Evolutionary conservation across 2,888 invertebrate species (phyloP), one percentile per base, ranked within the genome.

Genomic region (Agriopis aurantiaria): DNA sequence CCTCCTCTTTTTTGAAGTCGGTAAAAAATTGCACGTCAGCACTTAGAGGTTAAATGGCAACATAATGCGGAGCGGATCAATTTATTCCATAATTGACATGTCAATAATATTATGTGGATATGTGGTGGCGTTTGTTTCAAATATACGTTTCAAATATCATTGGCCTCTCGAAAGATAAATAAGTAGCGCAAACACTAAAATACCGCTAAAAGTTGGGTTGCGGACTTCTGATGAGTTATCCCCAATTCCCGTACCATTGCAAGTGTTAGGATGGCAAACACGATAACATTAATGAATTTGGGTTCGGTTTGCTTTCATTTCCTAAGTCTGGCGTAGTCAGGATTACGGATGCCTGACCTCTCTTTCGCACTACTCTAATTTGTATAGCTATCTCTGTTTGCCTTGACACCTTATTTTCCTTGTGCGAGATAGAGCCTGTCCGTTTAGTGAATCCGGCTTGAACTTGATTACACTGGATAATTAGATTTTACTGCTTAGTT

Each of bases 271-370:
- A 87, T 84, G 83, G 86, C 81, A 83, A 82, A 83, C 82, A 84
- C 83, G 88, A 89, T 89, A 88, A 86, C 87, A 86, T 85, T 88
- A 89, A 89, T 88, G 86, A 88, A 89, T 89, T 89, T 88, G 85
- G 86, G 88, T 89, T 88, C 82, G 83, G 84, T 80, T 85, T 82
- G 84, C 85, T 88, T 88, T 86, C 88, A 88, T 89, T 88, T 86
- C 87, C 87, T 87, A 86, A 88, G 85, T 86, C 87, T 82, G 77
- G 78, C 83, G 79, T 82, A 78, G 82, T 71, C 75, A 76, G 87
- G 85, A 87, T 88, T 88, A 85, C 75, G 74, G 77, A 75, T 72
- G 68, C 66, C 67, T 71, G 72, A 74, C 65, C 66, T 80, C 83
- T 70, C 79, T 68, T 72, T 83, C 76, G 60, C 78, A 72, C 82